phyloP scores from a whole-genome alignment of 1,140 invertebrate species.

The Drosophila tropicalis region DNA sequence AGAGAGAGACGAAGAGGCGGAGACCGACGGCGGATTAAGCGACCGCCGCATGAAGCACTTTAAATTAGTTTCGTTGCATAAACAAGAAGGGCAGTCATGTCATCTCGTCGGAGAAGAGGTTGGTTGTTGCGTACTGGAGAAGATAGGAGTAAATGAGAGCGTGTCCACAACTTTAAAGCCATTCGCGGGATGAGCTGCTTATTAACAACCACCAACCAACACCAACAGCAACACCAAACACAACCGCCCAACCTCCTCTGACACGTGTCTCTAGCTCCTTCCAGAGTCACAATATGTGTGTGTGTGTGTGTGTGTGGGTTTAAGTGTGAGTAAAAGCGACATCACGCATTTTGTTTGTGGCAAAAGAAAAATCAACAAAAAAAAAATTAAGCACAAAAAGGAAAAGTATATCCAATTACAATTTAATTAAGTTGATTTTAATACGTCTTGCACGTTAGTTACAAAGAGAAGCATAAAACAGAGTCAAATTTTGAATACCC shows the following conservation, averaged over 20 bases:
- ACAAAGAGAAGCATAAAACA: slow-evolving; percentile 9
- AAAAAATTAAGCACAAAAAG: slow-evolving; percentile 19
- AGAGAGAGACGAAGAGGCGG: slow-evolving; percentile 8
- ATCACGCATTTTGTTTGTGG: slow-evolving; percentile 37
- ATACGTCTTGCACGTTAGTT: slow-evolving; percentile 40
- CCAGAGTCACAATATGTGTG: background rate
- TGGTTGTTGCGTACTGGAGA: background rate
- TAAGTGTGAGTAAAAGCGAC: slow-evolving; percentile 2
- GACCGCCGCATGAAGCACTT: slow-evolving; percentile 75
- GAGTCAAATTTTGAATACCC: background rate
- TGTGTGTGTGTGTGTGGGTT: background rate
- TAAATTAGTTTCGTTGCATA: slow-evolving; percentile 79
- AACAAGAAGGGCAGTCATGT: slow-evolving; percentile 44
- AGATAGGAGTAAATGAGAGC: slow-evolving; percentile 1
- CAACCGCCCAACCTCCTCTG: background rate
- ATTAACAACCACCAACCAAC: slow-evolving; percentile 42
- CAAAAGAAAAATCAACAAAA: background rate
- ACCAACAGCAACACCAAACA: slow-evolving; percentile 23
- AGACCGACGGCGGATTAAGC: slow-evolving; percentile 51
- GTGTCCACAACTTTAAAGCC: slow-evolving; percentile 43
- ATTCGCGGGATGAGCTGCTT: slow-evolving; percentile 48
- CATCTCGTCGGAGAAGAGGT: background rate
- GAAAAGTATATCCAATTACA: slow-evolving; percentile 69
- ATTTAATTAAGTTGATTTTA: slow-evolving; percentile 73
- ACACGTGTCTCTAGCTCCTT: slow-evolving; percentile 27